Evolutionary conservation across 2,113 vertebrate genomes (phyloP), one percentile per base, ranked within the genome.

Genomic region (Sinocyclocheilus anshuiensis): DNA sequence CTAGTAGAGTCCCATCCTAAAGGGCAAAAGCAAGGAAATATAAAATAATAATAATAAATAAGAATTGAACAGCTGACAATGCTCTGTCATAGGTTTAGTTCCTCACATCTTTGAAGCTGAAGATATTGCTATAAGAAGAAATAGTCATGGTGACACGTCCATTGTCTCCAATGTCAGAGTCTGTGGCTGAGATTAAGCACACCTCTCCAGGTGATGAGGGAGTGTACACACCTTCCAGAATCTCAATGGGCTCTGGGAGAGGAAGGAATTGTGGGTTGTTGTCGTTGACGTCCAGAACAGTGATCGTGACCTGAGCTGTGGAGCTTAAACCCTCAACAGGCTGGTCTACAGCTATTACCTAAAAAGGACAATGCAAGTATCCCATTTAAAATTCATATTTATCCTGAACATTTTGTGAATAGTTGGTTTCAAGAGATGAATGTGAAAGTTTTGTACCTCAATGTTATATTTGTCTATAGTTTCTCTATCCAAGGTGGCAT

Each of bases 281-380:
- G 87, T 97, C 96, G 0, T 96, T 96, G 90, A 95, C 90, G 85
- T 97, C 95, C 88, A 94, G 88, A 86, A 96, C 79, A 7, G 89
- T 94, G 90, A 97, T 78, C 67, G 91, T 92, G 83, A 96, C 86
- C 87, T 92, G 84, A 77, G 94, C 91, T 0, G 94, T 95, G 85
- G 95, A 90, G 39, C 4, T 95, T 55, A 95, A 91, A 1, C 95
- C 94, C 4, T 90, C 85, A 0, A 0, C 72, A 16, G 76, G 24
- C 42, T 91, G 91, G 91, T 96, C 96, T 79, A 95, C 93, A 10
- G 95, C 96, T 88, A 92, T 90, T 4, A 96, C 93, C 96, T 96
- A 84, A 50, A 33, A 16, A 42, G 9, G 74, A 8, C 20, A 33
- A 57, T 18, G 15, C 7, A 72, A 24, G 42, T 42, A 10, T 75